Base-by-base conservation (phyloP, 2,113 vertebrate species). In the Blennius ocellaris region DNA sequence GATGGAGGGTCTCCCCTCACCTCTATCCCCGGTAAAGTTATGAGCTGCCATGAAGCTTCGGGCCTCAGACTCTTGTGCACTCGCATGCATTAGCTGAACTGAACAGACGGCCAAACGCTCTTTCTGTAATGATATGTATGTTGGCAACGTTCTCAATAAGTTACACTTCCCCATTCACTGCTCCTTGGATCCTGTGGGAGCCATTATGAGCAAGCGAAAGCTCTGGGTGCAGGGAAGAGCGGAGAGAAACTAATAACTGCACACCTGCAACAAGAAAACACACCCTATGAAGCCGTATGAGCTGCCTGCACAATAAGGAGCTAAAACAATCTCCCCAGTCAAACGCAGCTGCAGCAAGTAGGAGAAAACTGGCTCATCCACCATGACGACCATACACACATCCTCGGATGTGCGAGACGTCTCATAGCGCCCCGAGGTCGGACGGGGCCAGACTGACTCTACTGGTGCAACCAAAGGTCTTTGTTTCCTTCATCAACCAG, bases 401-500 rank as follows among this genome's bases (percentile, higher is more conserved):
- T 68, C 38, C 68, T 44, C 63, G 73, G 54, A 83, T 67, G 65
- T 30, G 21, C 4, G n/a, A 30, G 17, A 51, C 61, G 39, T 67
- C 45, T 69, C 44, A 54, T 43, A 47, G 57, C 59, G 12, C 81
- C 52, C 63, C 69, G 69, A 78, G 76, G 83, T 64, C 47, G 43
- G 71, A 68, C 8, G 40, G 52, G 80, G 80, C 60, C 64, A 85
- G 52, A 69, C 57, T 49, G 69, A 82, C 55, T 69, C 67, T 68
- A 38, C 69, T 30, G 57, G 41, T 41, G 49, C 56, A 64, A 77
- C 66, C 36, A 1, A 6, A 67, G 72, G 67, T 68, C 69, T 73
- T 70, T 76, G 69, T 78, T 68, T 87, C 74, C 68, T 61, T 73
- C 60, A 60, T 75, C 73, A 76, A 73, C 17, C 55, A 71, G 78